Evolutionary conservation across 2,888 invertebrate genomes (phyloP).

Genomic region (Nomada flava): DNA sequence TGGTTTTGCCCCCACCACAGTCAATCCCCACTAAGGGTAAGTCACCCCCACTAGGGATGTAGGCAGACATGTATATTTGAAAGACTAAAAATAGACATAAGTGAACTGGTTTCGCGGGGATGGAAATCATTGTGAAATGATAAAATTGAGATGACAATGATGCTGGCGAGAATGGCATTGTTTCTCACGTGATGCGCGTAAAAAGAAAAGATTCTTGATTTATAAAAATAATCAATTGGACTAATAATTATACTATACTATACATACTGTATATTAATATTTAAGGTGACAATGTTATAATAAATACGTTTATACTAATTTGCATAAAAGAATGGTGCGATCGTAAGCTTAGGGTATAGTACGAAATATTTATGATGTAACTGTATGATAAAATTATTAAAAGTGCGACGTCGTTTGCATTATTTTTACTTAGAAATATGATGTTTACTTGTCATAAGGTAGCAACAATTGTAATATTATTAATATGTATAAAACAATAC

Average conservation of each 20-base stretch:
- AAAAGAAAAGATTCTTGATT: background rate
- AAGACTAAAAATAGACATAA: constrained; percentile 52
- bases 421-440: background rate
- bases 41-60: constrained; percentile 48
- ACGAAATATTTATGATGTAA: background rate
- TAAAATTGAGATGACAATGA: constrained; percentile 13
- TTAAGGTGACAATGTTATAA: too few relatives aligned
- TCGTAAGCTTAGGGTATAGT: background rate
- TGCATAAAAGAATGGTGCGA: background rate
- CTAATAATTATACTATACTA: too few relatives aligned
- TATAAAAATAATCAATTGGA: background rate
- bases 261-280: too few relatives aligned
- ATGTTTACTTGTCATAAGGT: background rate
- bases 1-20: constrained; percentile 29
- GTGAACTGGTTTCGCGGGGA: constrained; percentile 32
- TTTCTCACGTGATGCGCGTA: too few relatives aligned
- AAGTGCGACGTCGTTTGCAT: background rate
- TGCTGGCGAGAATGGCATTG: background rate
- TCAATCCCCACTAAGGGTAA: constrained; percentile 45
- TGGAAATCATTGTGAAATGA: constrained; percentile 34
- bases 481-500: background rate
- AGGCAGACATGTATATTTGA: constrained; percentile 39
- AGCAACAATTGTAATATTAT: background rate
- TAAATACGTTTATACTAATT: background rate
- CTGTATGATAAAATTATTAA: background rate